Percentiles rank a stretch among this genome's conserved stretches.
These are phyloP conservation scores for Peromyscus attwateri DNA, from an alignment of 2,797 vertebrate species.

Conservation along the genomic window DNA sequence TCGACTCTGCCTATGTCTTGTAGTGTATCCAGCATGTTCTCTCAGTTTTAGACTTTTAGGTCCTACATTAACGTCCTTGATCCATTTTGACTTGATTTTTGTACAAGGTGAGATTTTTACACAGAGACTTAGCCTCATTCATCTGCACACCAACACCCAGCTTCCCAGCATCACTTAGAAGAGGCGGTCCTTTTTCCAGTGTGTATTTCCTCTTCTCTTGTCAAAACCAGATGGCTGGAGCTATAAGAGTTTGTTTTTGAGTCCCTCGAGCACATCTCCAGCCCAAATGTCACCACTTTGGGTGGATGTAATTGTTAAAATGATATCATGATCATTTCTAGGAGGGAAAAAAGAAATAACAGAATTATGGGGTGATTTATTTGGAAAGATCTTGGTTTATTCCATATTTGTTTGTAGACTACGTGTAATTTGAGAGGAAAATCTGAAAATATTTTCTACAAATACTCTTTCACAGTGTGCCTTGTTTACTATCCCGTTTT, in stretches of 20 bases:
- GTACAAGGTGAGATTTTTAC: not conserved
- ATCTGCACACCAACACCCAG: not conserved
- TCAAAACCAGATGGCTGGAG: not conserved
- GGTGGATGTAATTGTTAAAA: slow-evolving; percentile 53
- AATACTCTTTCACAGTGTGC: slow-evolving; percentile 3
- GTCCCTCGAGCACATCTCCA: not conserved
- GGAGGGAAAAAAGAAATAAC: not conserved
- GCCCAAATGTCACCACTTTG: not conserved
- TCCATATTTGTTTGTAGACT: slow-evolving; percentile 34
- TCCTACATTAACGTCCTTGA: not conserved
- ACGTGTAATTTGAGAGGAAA: slow-evolving; percentile 26
- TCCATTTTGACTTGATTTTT: not conserved
- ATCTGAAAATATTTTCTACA: slow-evolving; percentile 52
- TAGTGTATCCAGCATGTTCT: not conserved
- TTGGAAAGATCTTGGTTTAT: slow-evolving; percentile 40
- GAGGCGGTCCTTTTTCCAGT: not conserved
- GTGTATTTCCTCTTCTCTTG: not conserved
- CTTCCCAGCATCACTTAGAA: not conserved
- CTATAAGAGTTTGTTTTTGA: not conserved
- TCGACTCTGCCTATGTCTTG: not conserved
- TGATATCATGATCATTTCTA: not conserved
- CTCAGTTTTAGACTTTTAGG: no score
- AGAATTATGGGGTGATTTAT: not conserved
- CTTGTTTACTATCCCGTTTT: slow-evolving; percentile 43
- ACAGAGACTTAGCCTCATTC: not conserved